phyloP scores from a whole-genome alignment of 1,140 invertebrate genomes.

The Lanistes nyassanus region DNA sequence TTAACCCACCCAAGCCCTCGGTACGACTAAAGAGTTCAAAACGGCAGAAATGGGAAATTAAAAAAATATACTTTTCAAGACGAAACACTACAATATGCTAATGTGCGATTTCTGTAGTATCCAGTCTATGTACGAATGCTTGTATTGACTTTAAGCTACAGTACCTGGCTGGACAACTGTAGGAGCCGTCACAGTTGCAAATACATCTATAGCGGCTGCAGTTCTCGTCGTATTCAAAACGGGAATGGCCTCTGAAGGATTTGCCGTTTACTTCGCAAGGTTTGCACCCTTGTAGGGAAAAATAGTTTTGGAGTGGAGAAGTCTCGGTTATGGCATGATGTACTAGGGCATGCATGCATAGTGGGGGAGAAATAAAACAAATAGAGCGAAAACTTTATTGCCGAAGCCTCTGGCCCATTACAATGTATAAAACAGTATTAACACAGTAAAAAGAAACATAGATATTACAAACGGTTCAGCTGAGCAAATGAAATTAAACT shows the following conservation, averaged over 20 bases:
- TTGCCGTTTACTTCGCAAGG: slow-evolving; percentile 38
- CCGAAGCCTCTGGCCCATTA: too few relatives aligned
- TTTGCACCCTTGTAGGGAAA: slow-evolving; percentile 31
- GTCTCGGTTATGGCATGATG: background rate
- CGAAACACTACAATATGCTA: too few relatives aligned
- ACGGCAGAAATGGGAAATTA: too few relatives aligned
- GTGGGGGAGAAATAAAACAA: background rate
- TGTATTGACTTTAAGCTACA: too few relatives aligned
- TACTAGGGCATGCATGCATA: background rate
- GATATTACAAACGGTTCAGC: too few relatives aligned
- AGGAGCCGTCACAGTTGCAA: slow-evolving; percentile 50
- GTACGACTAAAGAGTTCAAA: too few relatives aligned
- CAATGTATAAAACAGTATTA: background rate
- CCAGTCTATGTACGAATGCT: too few relatives aligned
- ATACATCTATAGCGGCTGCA: slow-evolving; percentile 39
- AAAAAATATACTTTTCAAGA: too few relatives aligned
- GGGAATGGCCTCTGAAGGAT: slow-evolving; percentile 39
- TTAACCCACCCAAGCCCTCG: too few relatives aligned
- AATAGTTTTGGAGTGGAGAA: background rate
- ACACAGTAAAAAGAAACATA: background rate
- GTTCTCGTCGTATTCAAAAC: slow-evolving; percentile 40
- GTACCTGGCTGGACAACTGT: slow-evolving; percentile 38
- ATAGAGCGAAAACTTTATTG: background rate
- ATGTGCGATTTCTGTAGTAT: too few relatives aligned
- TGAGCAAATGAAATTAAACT: background rate